phyloP scores from a whole-genome alignment of 1,140 invertebrate species.

The Dendroctonus ponderosae region DNA sequence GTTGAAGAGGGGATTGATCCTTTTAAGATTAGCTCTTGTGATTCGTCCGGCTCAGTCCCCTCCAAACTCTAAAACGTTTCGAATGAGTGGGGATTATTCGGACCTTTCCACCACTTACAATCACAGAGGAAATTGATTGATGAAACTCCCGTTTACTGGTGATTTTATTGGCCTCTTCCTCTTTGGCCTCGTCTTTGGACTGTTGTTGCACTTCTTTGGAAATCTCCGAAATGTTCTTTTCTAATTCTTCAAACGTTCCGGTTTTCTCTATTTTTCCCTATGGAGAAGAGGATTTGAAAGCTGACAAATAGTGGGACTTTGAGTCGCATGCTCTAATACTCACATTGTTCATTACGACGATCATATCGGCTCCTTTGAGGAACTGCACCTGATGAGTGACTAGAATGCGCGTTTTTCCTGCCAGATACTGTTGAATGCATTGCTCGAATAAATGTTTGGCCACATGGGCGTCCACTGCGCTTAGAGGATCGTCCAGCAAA shows the following conservation, averaged over 20 bases:
- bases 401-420: constrained; percentile 77
- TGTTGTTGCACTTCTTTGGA: constrained; percentile 26
- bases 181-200: constrained; percentile 13
- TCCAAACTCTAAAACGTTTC: constrained; percentile 26
- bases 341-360: constrained; percentile 79
- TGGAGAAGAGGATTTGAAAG: background rate
- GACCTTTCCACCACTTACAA: constrained; percentile 17
- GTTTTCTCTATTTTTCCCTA: constrained; percentile 52
- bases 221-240: constrained; percentile 29
- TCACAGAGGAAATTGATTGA: constrained; percentile 28
- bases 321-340: no score
- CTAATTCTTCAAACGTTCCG: constrained; percentile 45
- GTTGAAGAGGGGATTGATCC: constrained; percentile 57
- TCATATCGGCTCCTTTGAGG: constrained; percentile 82
- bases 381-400: constrained; percentile 90
- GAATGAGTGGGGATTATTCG: constrained; percentile 1
- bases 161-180: constrained; percentile 5
- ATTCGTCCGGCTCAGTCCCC: constrained; percentile 53
- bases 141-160: constrained; percentile 23
- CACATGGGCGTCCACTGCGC: constrained; percentile 93
- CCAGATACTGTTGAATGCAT: constrained; percentile 58
- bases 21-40: constrained; percentile 58
- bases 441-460: constrained; percentile 95
- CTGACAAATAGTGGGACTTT: no score
- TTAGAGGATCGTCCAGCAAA: constrained; percentile 93